Evolutionary conservation across 1,140 invertebrate genomes (phyloP).

Genomic region (Halesus radiatus): DNA sequence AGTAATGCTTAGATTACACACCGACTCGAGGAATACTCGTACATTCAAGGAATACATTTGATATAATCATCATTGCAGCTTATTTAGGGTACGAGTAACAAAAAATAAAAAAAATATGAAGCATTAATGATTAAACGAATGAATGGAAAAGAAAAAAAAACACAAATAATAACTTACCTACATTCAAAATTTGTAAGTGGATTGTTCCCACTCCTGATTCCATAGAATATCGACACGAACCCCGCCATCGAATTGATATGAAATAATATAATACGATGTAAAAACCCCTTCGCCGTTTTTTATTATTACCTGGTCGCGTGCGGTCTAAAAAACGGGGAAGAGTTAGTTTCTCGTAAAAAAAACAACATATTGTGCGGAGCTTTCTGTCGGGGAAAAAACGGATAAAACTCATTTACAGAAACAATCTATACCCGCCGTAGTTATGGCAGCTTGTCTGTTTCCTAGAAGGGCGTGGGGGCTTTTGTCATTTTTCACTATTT

Average conservation of each 20-base stretch:
- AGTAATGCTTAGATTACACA: too few relatives aligned
- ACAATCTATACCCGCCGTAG: conserved; percentile 29
- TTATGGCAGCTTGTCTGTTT: conserved; percentile 25
- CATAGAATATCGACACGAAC: conserved; percentile 33
- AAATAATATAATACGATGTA: conserved; percentile 19
- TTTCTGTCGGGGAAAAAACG: conserved; percentile 30
- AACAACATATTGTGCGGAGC: conserved; percentile 18
- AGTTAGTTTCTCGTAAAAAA: conserved; percentile 37
- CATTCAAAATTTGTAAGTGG: background rate
- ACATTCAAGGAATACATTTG: too few relatives aligned
- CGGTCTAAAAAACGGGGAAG: conserved; percentile 47
- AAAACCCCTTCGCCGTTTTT: conserved; percentile 43
- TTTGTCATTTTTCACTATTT: conserved; percentile 22
- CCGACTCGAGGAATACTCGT: too few relatives aligned
- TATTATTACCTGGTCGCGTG: conserved; percentile 50
- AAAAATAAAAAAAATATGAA: too few relatives aligned
- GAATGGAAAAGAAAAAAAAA: background rate
- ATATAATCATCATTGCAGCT: too few relatives aligned
- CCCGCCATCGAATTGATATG: conserved; percentile 26
- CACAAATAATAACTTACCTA: background rate
- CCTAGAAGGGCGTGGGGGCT: conserved; percentile 2
- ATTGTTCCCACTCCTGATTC: background rate
- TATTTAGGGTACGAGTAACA: too few relatives aligned
- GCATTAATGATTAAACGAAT: too few relatives aligned
- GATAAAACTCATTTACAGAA: conserved; percentile 43